These are phyloP conservation scores for Otus sunia DNA, from an alignment of 2,113 vertebrate genomes.

Conservation along the genomic window DNA sequence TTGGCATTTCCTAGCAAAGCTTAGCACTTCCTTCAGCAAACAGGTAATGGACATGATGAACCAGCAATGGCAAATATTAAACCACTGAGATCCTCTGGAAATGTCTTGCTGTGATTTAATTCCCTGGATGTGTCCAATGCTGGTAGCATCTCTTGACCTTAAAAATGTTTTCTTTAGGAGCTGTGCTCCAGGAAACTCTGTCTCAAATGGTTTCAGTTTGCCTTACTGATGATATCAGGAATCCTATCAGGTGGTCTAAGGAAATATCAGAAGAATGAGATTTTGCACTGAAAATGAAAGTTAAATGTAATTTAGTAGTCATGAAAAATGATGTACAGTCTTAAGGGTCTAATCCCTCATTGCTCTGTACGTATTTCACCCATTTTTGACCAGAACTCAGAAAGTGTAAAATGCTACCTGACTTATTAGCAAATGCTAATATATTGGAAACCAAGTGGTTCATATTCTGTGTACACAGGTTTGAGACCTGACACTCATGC, in stretches of 20 bases:
- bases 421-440: background rate
- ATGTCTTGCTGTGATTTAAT: background rate
- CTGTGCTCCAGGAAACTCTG: background rate
- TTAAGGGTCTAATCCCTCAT: background rate
- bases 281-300: background rate
- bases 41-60: background rate
- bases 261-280: background rate
- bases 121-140: background rate
- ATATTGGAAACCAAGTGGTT: background rate
- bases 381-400: background rate
- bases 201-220: background rate
- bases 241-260: background rate
- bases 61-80: background rate
- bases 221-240: background rate
- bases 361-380: background rate
- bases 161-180: background rate
- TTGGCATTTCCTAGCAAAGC: background rate
- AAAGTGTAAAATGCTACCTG: background rate
- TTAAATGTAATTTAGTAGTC: background rate
- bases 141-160: background rate
- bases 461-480: background rate
- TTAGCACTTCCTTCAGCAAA: background rate
- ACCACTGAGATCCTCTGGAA: background rate
- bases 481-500: background rate
- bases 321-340: background rate